Conservation (phyloP, 2,888 invertebrate genomes). For the Metacarcinus magister region DNA sequence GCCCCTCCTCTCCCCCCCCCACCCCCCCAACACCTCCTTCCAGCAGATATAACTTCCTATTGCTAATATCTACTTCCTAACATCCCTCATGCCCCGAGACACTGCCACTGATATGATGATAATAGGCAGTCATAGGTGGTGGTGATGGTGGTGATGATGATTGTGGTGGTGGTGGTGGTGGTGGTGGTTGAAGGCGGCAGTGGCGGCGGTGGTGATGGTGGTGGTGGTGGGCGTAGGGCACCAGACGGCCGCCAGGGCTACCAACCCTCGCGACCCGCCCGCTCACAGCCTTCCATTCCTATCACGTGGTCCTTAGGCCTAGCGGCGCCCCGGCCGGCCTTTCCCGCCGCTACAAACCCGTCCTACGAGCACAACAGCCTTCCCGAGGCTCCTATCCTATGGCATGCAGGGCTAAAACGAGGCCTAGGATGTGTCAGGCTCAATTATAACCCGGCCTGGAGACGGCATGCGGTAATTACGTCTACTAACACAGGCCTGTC, state of each 20-base stretch:
- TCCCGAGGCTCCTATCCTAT: background rate
- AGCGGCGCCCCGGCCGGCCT: constrained; percentile 50
- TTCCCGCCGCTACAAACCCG: background rate
- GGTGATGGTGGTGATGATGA: constrained; percentile 44
- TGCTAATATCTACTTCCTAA: background rate
- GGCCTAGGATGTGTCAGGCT: background rate
- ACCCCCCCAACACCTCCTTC: background rate
- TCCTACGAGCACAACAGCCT: background rate
- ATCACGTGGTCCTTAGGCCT: constrained; percentile 78
- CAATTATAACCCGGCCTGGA: background rate
- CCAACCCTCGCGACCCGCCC: constrained; percentile 72
- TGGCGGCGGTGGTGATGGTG: background rate
- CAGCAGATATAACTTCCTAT: background rate
- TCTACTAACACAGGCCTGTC: constrained; percentile 28
- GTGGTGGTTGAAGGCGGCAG: background rate
- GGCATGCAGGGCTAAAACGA: background rate
- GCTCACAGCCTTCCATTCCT: constrained; percentile 54
- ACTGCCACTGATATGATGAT: background rate
- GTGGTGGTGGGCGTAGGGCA: constrained; percentile 59
- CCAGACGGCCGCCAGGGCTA: constrained; percentile 59
- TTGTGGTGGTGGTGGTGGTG: constrained; percentile 58
- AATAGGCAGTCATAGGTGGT: background rate
- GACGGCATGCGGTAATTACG: constrained; percentile 51
- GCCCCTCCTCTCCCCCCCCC: background rate
- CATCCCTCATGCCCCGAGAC: background rate